Conservation (phyloP, 1,140 invertebrate species). For the Bombus huntii region DNA sequence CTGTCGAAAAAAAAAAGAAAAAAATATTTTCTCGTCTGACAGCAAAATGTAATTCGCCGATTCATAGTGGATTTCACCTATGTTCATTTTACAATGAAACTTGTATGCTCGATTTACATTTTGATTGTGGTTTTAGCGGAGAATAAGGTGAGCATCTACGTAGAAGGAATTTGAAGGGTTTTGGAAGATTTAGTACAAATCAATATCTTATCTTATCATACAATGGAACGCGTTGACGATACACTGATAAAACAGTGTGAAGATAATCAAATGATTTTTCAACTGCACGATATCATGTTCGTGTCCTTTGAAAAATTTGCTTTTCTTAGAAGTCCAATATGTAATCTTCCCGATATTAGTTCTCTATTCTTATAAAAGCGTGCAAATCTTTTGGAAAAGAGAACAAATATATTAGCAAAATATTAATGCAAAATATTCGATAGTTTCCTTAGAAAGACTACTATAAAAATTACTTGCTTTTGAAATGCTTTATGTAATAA, state of each 20-base stretch:
- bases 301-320: no score
- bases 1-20: neutral
- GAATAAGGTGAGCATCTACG: conserved; percentile 10
- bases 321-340: neutral
- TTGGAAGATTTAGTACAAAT: neutral
- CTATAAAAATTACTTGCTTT: neutral
- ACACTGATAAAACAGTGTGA: neutral
- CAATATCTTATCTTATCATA: neutral
- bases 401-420: neutral
- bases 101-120: conserved; percentile 32
- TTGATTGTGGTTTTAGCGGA: conserved; percentile 16
- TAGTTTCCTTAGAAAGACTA: neutral
- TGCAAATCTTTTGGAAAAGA: neutral
- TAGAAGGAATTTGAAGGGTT: neutral
- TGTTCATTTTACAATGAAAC: conserved; percentile 19
- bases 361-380: neutral
- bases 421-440: neutral
- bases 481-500: neutral
- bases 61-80: neutral
- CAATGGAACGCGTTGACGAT: neutral
- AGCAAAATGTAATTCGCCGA: neutral
- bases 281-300: neutral
- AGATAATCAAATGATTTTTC: conserved; percentile 13
- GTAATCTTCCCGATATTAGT: neutral
- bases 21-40: neutral